Evolutionary conservation across 2,888 invertebrate genomes (phyloP).

Genomic region (Eumacrocentrus americanus): DNA sequence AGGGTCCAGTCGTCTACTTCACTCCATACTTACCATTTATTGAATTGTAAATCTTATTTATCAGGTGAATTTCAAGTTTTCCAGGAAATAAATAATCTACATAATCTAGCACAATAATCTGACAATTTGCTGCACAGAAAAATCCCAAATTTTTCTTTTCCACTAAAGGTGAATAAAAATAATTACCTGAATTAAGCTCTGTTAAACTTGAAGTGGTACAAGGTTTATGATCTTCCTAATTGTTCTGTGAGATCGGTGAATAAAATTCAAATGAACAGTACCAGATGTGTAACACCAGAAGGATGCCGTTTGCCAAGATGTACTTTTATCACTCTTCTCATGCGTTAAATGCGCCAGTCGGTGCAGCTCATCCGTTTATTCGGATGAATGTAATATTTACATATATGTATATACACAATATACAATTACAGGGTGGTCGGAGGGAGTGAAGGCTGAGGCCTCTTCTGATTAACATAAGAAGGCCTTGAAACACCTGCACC

Average conservation of each 20-base stretch:
- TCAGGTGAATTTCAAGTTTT: no score
- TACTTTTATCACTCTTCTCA: constrained; percentile 47
- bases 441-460: constrained; percentile 38
- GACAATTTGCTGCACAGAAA: no score
- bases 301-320: constrained; percentile 10
- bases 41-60: no score
- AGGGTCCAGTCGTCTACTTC: no score
- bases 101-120: no score
- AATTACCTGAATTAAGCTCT: neutral
- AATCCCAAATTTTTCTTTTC: no score
- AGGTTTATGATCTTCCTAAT: constrained; percentile 43
- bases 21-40: no score
- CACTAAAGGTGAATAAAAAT: no score
- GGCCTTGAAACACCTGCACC: constrained; percentile 55
- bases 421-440: constrained; percentile 35
- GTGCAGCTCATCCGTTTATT: constrained; percentile 37
- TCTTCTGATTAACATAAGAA: constrained; percentile 55
- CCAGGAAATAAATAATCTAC: no score
- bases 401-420: constrained; percentile 31
- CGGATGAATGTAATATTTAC: constrained; percentile 43
- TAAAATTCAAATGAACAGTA: constrained; percentile 34
- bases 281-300: constrained; percentile 34
- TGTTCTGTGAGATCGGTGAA: constrained; percentile 46
- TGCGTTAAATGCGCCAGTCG: constrained; percentile 48
- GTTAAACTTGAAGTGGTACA: constrained; percentile 18